phyloP scores from a whole-genome alignment of 2,888 invertebrate species.

The Subacronicta megacephala region DNA sequence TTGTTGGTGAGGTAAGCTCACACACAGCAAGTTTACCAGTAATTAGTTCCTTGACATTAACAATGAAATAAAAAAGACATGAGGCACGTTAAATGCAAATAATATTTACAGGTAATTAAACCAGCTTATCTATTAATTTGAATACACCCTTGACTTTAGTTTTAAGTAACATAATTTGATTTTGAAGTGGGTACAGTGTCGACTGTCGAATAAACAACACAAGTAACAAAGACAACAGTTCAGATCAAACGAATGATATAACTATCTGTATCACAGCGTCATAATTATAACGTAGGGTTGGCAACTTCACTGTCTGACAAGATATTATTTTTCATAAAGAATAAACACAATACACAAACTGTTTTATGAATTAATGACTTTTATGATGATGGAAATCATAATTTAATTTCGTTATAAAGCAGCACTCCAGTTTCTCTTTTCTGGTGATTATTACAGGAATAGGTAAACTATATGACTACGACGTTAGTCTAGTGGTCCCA shows the following conservation, averaged over 20 bases:
- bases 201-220: conserved; percentile 7
- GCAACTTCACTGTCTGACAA: background rate
- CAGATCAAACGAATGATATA: conserved; percentile 21
- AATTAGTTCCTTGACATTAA: conserved; percentile 6
- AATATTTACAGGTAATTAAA: conserved; percentile 32
- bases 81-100: conserved; percentile 6
- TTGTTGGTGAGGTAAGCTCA: too few relatives aligned
- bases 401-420: too few relatives aligned
- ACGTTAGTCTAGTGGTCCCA: too few relatives aligned
- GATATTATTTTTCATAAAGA: too few relatives aligned
- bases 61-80: conserved; percentile 2
- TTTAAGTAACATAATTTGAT: conserved; percentile 19
- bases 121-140: conserved; percentile 23
- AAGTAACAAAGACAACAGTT: conserved; percentile 35
- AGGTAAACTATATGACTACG: too few relatives aligned
- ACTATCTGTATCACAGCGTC: conserved; percentile 23
- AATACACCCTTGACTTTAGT: conserved; percentile 45
- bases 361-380: too few relatives aligned
- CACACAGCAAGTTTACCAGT: too few relatives aligned
- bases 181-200: conserved; percentile 1
- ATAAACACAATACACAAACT: too few relatives aligned
- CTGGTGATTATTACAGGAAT: too few relatives aligned
- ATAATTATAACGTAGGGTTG: conserved; percentile 17
- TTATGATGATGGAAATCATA: too few relatives aligned
- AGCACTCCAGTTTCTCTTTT: too few relatives aligned